phyloP scores from a whole-genome alignment of 1,140 invertebrate species.

The Eumeta japonica region DNA sequence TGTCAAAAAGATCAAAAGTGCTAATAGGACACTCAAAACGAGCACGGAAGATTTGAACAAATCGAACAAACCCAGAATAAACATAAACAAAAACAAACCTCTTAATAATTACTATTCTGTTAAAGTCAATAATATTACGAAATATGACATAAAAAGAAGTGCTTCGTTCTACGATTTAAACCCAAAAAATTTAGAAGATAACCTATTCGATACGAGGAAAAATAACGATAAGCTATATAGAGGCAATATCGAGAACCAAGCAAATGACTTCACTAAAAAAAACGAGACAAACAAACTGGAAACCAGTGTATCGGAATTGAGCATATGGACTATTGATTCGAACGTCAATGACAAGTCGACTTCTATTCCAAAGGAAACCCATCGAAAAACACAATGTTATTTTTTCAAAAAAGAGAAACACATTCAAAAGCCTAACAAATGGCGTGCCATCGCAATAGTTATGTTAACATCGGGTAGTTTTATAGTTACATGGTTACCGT shows the following conservation, averaged over 20 bases:
- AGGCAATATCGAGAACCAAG: not conserved
- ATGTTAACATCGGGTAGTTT: constrained; percentile 60
- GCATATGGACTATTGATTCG: constrained; percentile 24
- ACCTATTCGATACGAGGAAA: constrained; percentile 23
- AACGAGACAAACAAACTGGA: constrained; percentile 7
- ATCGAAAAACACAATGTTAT: not conserved
- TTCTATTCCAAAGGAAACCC: too few species aligned
- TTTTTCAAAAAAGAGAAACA: not conserved
- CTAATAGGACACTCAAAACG: constrained; percentile 20
- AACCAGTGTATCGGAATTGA: constrained; percentile 17
- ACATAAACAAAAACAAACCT: constrained; percentile 16
- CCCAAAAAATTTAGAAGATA: constrained; percentile 7
- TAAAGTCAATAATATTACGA: constrained; percentile 9
- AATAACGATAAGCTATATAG: constrained; percentile 21
- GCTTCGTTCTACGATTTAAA: constrained; percentile 26
- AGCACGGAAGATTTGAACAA: too few species aligned
- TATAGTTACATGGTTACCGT: constrained; percentile 46
- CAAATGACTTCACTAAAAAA: constrained; percentile 6
- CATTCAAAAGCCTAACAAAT: constrained; percentile 46
- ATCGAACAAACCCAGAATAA: too few species aligned
- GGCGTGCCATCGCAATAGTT: constrained; percentile 59
- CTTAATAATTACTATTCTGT: constrained; percentile 12
- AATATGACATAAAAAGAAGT: constrained; percentile 33
- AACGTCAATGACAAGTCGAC: too few species aligned
- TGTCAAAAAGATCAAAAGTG: constrained; percentile 38